Evolutionary conservation across 2,113 vertebrate species (phyloP), one percentile per base, ranked within the genome.

Genomic region (Peromyscus leucopus): DNA sequence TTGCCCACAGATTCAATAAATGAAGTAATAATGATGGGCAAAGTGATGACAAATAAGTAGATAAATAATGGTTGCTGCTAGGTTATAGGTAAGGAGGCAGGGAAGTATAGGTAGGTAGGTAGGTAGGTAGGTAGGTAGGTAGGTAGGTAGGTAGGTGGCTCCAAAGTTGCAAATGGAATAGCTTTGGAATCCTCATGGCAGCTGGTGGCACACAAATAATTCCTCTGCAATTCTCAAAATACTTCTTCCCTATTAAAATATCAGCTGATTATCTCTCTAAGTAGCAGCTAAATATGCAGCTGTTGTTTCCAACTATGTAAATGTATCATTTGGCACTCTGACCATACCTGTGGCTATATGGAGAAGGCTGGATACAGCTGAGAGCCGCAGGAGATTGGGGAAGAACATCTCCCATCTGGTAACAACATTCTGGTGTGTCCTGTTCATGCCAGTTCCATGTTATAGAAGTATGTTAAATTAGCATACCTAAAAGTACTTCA

Each of bases 241-340:
- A 67, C 11, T 48, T 76, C 74, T 94, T 96, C 36, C 42, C 69
- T 83, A 21, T 65, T 88, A 48, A 90, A 59, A 72, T 84, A 84
- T 63, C 42, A 63, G n/a, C 57, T 72, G 87, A 48, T 5, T 83
- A 42, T 59, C 59, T 90, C 89, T 42, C 4, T 51, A 92, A 80
- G 26, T 39, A 88, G 46, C n/a, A 82, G 4, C 59, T 63, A 71
- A 90, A 86, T 36, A 84, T 72, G 51, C 21, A 71, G 26, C 76
- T 72, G 87, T 65, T 22, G 57, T 96, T 90, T 86, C 59, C 61
- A 94, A 55, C 28, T 59, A 65, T 19, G 55, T n/a, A 55, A 67
- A 67, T 36, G 22, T 86, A 67, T 39, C 15, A 90, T 83, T 82
- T 33, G 21, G 39, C 21, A 65, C 57, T 51, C 48, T 57, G 26